phyloP scores from a whole-genome alignment of 2,888 invertebrate species.

The Epinotia ramella region DNA sequence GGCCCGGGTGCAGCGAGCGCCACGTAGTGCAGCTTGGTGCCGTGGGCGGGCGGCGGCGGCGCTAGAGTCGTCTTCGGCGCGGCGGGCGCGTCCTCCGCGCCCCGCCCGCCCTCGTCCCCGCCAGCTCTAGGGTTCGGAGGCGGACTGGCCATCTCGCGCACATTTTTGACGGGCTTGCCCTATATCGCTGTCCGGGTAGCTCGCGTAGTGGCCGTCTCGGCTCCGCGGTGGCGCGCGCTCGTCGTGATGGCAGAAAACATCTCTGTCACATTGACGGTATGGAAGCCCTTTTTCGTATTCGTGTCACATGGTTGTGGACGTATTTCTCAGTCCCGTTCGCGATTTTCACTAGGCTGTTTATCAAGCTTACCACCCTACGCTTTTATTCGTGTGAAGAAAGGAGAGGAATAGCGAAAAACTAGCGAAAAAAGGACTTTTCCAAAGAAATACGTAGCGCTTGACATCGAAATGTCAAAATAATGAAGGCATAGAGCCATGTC shows the following conservation, averaged over 20 bases:
- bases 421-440: conserved; percentile 72
- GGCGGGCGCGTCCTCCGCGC: conserved; percentile 80
- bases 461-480: conserved; percentile 86
- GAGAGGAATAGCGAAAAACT: conserved; percentile 63
- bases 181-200: conserved; percentile 78
- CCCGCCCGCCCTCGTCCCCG: conserved; percentile 79
- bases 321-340: conserved; percentile 68
- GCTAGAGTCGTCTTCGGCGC: conserved; percentile 83
- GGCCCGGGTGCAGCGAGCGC: conserved; percentile 78
- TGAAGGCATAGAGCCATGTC: conserved; percentile 83
- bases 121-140: conserved; percentile 83
- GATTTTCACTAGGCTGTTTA: conserved; percentile 55
- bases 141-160: conserved; percentile 84
- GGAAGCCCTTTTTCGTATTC: conserved; percentile 84
- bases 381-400: conserved; percentile 66
- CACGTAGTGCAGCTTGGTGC: conserved; percentile 79
- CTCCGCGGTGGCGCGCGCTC: conserved; percentile 75
- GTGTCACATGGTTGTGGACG: conserved; percentile 84
- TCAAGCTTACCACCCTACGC: conserved; percentile 55
- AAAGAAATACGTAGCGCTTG: conserved; percentile 84
- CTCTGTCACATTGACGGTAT: conserved; percentile 85
- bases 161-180: conserved; percentile 82
- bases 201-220: conserved; percentile 71
- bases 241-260: conserved; percentile 84
- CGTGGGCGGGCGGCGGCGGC: conserved; percentile 78